These are phyloP conservation scores for Heteromyza rotundicornis DNA, from an alignment of 2,888 invertebrate genomes.

Conservation along the genomic window DNA sequence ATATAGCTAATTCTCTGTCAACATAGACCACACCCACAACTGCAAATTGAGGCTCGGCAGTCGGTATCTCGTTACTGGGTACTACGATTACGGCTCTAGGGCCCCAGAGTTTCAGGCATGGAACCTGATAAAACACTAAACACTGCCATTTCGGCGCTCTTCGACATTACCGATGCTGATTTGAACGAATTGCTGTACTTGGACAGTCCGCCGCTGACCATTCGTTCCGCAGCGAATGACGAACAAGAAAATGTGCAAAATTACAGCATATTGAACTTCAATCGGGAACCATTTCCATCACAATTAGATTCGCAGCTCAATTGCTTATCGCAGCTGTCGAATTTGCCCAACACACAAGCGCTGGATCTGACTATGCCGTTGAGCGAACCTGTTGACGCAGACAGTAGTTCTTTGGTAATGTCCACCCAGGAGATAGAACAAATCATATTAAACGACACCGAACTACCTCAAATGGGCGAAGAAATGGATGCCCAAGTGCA, in stretches of 20 bases:
- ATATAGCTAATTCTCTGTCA: too few relatives aligned
- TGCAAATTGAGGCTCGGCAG: constrained; percentile 50
- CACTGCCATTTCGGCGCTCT: constrained; percentile 24
- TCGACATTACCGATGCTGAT: constrained; percentile 33
- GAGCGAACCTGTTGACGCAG: too few relatives aligned
- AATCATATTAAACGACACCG: constrained; percentile 17
- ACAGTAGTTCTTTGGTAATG: constrained; percentile 20
- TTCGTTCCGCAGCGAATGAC: not conserved
- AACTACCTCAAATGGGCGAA: constrained; percentile 1
- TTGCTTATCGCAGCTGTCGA: too few relatives aligned
- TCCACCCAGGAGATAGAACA: constrained; percentile 21
- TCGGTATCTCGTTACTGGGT: constrained; percentile 49
- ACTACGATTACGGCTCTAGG: constrained; percentile 41
- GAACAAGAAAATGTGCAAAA: not conserved
- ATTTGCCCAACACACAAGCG: too few relatives aligned
- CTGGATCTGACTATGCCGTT: too few relatives aligned
- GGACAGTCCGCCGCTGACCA: constrained; percentile 33
- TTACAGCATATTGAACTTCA: constrained; percentile 16
- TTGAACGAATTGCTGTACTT: constrained; percentile 39
- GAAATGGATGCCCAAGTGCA: not conserved
- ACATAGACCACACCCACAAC: constrained; percentile 46
- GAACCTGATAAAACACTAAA: constrained; percentile 43
- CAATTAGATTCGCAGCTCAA: too few relatives aligned
- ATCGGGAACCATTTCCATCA: constrained; percentile 27
- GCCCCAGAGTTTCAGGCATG: constrained; percentile 54